These are phyloP conservation scores for Pipa parva DNA, from an alignment of 2,113 vertebrate genomes.

Conservation along the genomic window DNA sequence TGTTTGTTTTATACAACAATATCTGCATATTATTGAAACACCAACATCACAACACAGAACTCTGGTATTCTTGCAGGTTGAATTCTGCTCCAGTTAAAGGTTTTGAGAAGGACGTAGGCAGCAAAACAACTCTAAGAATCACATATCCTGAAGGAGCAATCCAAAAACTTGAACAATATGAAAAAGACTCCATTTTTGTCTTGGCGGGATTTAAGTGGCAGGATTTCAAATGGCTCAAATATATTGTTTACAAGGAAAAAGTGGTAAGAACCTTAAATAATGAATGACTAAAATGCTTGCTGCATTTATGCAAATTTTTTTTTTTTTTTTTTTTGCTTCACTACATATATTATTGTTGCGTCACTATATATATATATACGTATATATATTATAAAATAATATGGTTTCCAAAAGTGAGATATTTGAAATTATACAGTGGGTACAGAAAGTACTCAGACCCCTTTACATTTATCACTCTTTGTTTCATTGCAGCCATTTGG, in stretches of 20 bases:
- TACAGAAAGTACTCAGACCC: too few relatives aligned
- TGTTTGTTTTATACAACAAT: background rate
- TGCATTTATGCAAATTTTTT: too few relatives aligned
- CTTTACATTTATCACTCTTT: too few relatives aligned
- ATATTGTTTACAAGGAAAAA: conserved; percentile 93
- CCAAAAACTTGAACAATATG: conserved; percentile 85
- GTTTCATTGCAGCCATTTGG: too few relatives aligned
- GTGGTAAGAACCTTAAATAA: conserved; percentile 70
- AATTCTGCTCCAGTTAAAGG: conserved; percentile 89
- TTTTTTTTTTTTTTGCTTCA: too few relatives aligned
- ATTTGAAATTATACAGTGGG: too few relatives aligned
- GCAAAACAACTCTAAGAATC: conserved; percentile 93
- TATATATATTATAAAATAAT: too few relatives aligned
- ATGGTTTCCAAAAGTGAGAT: too few relatives aligned
- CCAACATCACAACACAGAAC: background rate
- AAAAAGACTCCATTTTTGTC: conserved; percentile 90
- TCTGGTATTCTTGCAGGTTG: conserved; percentile 67
- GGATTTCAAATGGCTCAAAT: conserved; percentile 94
- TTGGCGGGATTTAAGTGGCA: conserved; percentile 93
- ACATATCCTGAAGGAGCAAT: conserved; percentile 97
- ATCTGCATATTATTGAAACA: background rate
- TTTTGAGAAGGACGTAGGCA: conserved; percentile 86
- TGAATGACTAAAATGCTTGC: too few relatives aligned
- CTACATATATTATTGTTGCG: too few relatives aligned
- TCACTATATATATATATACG: too few relatives aligned